Evolutionary conservation across 2,888 invertebrate species (phyloP), one percentile per base, ranked within the genome.

Genomic region (Brenthis daphne): DNA sequence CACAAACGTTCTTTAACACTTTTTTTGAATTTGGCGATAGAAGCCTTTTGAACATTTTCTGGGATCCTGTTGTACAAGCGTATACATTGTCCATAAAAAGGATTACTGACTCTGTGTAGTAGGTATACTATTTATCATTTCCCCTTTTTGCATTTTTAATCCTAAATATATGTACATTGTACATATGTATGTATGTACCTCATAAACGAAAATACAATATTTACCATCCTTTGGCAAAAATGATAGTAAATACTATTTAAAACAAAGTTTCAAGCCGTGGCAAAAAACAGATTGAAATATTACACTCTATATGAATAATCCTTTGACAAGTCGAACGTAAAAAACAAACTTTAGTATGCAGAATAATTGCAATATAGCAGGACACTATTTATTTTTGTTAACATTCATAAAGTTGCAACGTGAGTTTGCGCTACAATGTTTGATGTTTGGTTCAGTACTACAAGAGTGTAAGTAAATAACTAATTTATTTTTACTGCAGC

Each of bases 281-380:
- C 33, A 33, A 53, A 63, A 54, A 54, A 63, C 14, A 63, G 43
- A 63, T 63, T 37, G 37, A 43, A 54, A 63, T 63, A 54, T 63
- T 63, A 53, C 37, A 53, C 14, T 43, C 53, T 51, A 54, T 24
- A 63, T 43, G 54, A 54, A 53, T 54, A n/a, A 13, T 37, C 63
- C 63, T 63, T 63, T 63, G 63, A 63, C 63, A 53, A 54, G 53
- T 63, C 20, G 37, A 37, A 63, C 37, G 63, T 54, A 63, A 63
- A 37, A 53, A 63, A 63, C 53, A 53, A 53, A 60, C 48, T 50
- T 60, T 16, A n/a, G 2, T 33, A 50, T 33, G 50, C 48, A 33
- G 48, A 48, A 33, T 60, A 60, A 60, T 60, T 60, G 29, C 29
- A 60, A 63, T 43, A 16, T 53, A 51, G 20, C 13, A 53, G 12